phyloP scores from a whole-genome alignment of 2,113 vertebrate species.

The Megaceryle maxima region DNA sequence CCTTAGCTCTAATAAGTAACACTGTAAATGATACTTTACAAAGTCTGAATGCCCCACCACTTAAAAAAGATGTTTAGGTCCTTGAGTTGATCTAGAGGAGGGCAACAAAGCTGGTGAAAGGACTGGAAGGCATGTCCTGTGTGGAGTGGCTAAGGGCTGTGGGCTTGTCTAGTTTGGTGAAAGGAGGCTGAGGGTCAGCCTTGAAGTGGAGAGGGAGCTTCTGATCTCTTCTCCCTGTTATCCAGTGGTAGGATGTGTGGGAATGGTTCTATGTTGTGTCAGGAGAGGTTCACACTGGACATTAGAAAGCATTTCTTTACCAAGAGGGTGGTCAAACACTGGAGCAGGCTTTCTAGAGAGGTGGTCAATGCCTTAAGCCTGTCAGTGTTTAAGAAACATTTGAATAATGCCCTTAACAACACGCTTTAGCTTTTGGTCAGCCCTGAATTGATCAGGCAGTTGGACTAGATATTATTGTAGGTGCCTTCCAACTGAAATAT shows the following conservation, averaged over 20 bases:
- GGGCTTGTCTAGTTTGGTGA: not conserved
- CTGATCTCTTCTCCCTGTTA: not conserved
- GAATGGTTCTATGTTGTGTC: not conserved
- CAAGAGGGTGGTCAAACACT: not conserved
- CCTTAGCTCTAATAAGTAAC: not conserved
- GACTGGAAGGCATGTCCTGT: not conserved
- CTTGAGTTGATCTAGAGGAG: not conserved
- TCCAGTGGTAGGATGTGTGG: rapidly evolving
- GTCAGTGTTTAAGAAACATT: no score
- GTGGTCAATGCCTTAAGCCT: not conserved
- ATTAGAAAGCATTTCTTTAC: not conserved
- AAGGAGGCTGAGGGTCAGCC: not conserved
- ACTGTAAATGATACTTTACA: not conserved
- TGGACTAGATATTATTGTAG: no score
- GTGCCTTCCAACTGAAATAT: not conserved
- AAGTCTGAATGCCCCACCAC: not conserved
- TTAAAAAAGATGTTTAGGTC: not conserved
- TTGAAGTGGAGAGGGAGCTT: not conserved
- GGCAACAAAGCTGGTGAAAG: not conserved
- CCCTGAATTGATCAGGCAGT: no score
- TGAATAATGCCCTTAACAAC: no score
- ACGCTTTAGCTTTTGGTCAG: no score
- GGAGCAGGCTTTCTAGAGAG: not conserved
- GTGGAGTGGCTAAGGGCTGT: not conserved
- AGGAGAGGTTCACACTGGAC: not conserved